Percentiles rank a stretch among this genome's conserved stretches.
Conservation (phyloP, 2,113 vertebrate genomes). For the Octodon degus region DNA sequence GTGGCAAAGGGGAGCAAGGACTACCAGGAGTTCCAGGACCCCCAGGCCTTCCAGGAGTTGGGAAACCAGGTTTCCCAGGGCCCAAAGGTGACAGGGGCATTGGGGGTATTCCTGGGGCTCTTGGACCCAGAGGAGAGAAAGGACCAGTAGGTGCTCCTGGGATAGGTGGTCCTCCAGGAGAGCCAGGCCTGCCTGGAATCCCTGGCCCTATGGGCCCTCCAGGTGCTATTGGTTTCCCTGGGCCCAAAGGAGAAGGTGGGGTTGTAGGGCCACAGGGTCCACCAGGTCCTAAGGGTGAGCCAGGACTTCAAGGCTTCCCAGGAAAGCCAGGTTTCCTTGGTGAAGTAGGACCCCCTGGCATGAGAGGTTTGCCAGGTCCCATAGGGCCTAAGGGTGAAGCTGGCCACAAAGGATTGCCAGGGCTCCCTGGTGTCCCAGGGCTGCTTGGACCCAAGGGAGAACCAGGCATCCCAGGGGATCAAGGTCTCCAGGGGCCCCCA, state of each 20-base stretch:
- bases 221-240: slow-evolving; percentile 92
- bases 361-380: slow-evolving; percentile 93
- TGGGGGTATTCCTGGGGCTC: slow-evolving; percentile 89
- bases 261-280: slow-evolving; percentile 89
- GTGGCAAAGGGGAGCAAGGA: slow-evolving; percentile 95
- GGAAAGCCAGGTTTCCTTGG: slow-evolving; percentile 92
- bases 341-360: slow-evolving; percentile 90
- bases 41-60: slow-evolving; percentile 92
- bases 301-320: slow-evolving; percentile 91
- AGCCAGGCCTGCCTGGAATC: slow-evolving; percentile 91
- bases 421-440: slow-evolving; percentile 89
- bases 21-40: slow-evolving; percentile 92
- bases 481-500: slow-evolving; percentile 93
- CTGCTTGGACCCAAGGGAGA: slow-evolving; percentile 91
- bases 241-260: slow-evolving; percentile 93
- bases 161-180: slow-evolving; percentile 90
- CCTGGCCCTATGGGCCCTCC: slow-evolving; percentile 93
- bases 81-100: slow-evolving; percentile 94
- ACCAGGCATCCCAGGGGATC: slow-evolving; percentile 89
- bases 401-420: slow-evolving; percentile 91
- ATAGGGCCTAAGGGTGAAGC: slow-evolving; percentile 93
- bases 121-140: slow-evolving; percentile 93
- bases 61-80: slow-evolving; percentile 94
- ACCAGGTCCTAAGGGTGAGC: slow-evolving; percentile 91
- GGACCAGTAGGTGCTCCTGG: slow-evolving; percentile 92